Conservation (phyloP, 2,113 vertebrate species). For the Catharus fuscescens region DNA sequence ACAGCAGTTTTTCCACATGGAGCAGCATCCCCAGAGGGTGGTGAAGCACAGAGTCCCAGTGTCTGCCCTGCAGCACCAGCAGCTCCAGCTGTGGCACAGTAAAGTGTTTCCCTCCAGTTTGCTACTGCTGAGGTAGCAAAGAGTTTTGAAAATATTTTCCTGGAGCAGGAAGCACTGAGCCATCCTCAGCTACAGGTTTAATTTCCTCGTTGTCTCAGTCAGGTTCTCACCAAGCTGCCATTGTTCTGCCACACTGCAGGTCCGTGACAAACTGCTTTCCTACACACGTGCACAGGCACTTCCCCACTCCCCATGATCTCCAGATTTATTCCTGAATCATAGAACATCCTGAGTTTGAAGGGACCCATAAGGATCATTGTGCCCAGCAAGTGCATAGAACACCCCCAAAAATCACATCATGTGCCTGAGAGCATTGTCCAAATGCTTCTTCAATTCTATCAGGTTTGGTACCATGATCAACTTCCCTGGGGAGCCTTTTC, state of each 20-base stretch:
- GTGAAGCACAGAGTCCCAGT: neutral
- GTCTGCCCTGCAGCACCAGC: accelerated
- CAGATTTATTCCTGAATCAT: neutral
- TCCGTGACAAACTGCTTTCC: neutral
- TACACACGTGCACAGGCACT: neutral
- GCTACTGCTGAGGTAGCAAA: neutral
- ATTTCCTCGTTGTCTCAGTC: accelerated
- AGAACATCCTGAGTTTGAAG: neutral
- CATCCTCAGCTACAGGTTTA: neutral
- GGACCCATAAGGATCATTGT: neutral
- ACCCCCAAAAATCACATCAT: neutral
- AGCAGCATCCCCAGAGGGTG: neutral
- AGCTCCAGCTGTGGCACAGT: accelerated
- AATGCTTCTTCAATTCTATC: neutral
- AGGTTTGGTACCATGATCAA: neutral
- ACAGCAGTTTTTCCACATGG: neutral
- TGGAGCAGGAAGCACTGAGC: neutral
- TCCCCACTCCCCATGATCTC: neutral
- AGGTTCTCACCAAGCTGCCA: neutral
- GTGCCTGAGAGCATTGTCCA: neutral
- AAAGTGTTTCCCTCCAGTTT: neutral
- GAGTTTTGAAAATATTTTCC: neutral
- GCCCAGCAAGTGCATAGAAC: neutral
- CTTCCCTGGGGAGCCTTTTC: neutral
- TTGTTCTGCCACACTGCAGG: neutral